These are phyloP conservation scores for Nycticryphes semicollaris DNA, from an alignment of 2,113 vertebrate species.

Conservation along the genomic window DNA sequence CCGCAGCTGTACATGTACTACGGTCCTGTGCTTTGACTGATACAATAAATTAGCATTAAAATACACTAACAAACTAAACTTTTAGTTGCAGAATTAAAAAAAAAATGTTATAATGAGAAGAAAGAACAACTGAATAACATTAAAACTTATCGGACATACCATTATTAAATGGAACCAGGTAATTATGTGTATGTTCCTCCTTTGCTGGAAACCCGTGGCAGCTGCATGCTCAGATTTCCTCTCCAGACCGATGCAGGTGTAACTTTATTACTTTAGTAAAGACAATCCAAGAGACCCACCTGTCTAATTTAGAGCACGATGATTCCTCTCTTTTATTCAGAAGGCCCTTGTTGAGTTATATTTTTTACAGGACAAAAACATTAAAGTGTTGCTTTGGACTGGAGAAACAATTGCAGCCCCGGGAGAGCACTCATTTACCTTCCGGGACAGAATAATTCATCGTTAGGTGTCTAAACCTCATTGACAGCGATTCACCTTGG, in stretches of 20 bases:
- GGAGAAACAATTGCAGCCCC: not conserved
- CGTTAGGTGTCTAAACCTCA: not conserved
- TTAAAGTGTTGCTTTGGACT: not conserved
- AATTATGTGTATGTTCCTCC: not conserved
- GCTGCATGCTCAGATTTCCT: not conserved
- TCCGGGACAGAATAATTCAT: not conserved
- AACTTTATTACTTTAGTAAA: not conserved
- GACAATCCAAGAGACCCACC: not conserved
- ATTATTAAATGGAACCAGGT: not conserved
- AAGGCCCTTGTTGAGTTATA: not conserved
- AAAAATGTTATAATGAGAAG: not conserved
- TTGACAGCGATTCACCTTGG: not conserved
- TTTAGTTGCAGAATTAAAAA: not conserved
- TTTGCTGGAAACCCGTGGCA: not conserved
- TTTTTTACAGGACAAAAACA: not conserved
- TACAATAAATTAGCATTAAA: not conserved
- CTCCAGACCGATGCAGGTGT: not conserved
- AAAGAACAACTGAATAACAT: not conserved
- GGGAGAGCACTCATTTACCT: not conserved
- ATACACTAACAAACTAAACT: not conserved
- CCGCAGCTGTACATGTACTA: not conserved
- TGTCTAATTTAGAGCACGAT: not conserved
- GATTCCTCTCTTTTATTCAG: not conserved
- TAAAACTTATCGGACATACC: not conserved
- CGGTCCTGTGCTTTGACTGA: not conserved